phyloP scores from a whole-genome alignment of 1,140 invertebrate species.

The Solenopsis fugax region DNA sequence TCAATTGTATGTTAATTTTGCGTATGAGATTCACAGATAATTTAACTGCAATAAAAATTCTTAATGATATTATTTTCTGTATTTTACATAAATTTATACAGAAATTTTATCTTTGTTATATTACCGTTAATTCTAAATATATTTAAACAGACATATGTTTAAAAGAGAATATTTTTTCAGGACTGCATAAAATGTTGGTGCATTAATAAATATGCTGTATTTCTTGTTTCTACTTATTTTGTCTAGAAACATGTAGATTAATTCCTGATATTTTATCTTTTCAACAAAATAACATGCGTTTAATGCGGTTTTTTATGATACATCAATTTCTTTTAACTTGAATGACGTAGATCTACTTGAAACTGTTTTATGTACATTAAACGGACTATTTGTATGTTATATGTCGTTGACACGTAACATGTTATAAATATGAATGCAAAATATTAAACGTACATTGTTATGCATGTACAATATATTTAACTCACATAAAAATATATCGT shows the following conservation, averaged over 20 bases:
- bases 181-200: no score
- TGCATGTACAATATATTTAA: background rate
- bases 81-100: background rate
- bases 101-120: background rate
- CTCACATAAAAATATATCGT: constrained; percentile 2
- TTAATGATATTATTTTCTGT: background rate
- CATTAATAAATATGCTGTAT: no score
- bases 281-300: background rate
- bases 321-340: background rate
- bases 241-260: background rate
- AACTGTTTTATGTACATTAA: constrained; percentile 9
- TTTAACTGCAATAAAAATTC: constrained; percentile 1
- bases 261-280: background rate
- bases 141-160: background rate
- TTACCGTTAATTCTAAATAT: background rate
- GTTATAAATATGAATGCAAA: background rate
- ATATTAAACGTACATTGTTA: background rate
- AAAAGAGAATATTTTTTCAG: no score
- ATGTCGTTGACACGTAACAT: no score
- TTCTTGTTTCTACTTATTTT: background rate
- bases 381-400: background rate
- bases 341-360: constrained; percentile 1
- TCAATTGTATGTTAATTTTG: constrained; percentile 17
- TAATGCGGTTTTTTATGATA: background rate
- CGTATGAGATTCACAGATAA: background rate